Conservation (phyloP, 2,888 invertebrate species). For the Camponotus fellah region DNA sequence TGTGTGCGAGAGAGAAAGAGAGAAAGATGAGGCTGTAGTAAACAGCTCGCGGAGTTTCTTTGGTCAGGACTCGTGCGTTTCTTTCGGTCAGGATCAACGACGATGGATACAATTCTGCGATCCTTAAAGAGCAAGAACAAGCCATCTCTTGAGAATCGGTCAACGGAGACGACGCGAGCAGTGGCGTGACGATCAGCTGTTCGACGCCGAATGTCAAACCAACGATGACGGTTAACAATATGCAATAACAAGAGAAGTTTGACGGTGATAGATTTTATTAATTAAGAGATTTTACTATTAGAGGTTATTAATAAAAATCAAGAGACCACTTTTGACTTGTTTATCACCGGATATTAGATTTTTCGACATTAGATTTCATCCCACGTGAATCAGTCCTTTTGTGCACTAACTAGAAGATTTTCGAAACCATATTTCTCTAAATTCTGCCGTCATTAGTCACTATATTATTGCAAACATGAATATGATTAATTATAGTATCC, state of each 20-base stretch:
- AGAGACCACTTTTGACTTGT: neutral
- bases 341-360: slow-evolving; percentile 2
- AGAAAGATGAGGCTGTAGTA: slow-evolving; percentile 71
- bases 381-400: neutral
- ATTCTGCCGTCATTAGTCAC: neutral
- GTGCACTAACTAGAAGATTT: neutral
- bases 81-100: slow-evolving; percentile 64
- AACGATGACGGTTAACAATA: neutral
- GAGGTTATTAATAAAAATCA: neutral
- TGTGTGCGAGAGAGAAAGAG: slow-evolving; percentile 48
- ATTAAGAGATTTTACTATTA: too few species aligned
- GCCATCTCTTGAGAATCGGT: slow-evolving; percentile 40
- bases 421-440: neutral
- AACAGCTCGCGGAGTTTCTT: slow-evolving; percentile 78
- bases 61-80: slow-evolving; percentile 77
- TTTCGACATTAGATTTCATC: neutral
- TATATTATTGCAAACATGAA: neutral
- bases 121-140: slow-evolving; percentile 25
- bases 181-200: slow-evolving; percentile 54
- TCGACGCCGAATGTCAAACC: slow-evolving; percentile 10
- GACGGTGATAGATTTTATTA: slow-evolving; percentile 29
- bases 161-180: slow-evolving; percentile 22
- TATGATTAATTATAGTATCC: neutral
- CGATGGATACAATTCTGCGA: slow-evolving; percentile 49
- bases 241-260: slow-evolving; percentile 25